Evolutionary conservation across 2,113 vertebrate genomes (phyloP), one percentile per base, ranked within the genome.

Genomic region (Quiscalus mexicanus): DNA sequence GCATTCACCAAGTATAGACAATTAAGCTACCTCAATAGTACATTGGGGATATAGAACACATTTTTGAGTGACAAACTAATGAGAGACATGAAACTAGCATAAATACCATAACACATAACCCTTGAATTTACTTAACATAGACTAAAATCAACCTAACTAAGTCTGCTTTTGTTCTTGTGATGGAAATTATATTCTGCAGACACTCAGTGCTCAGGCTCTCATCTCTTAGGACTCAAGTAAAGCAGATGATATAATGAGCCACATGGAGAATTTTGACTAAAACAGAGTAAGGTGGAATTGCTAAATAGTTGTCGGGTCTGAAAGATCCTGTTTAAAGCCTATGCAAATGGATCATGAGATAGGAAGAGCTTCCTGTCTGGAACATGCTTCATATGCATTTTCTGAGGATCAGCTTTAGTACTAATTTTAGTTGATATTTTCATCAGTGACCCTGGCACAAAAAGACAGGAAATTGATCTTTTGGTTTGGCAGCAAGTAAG

Each of bases 361-460:
- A 65, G 35, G 21, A 75, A 75, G 47, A 55, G 11, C 22, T 81
- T 77, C 59, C 41, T 70, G 5, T 62, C 47, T 84, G 30, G 23
- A 67, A 15, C 6, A 75, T 3, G 21, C 3, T 81, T 78, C 18
- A 41, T 49, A 45, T 13, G 20, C 19, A 25, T 68, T 82, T 84
- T 60, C 74, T 0, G 2, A 82, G 30, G 30, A 50, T 67, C 39
- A 75, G 21, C 17, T 14, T 64, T n/a, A 20, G 28, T 65, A 63
- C 39, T 84, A 78, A 93, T 79, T 91, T 91, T 89, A 63, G 19
- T 84, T 85, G 53, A 42, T 87, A 75, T 68, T 93, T 95, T 91
- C 56, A 76, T 82, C 49, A 56, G 39, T 93, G 84, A 73, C 65
- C 47, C 21, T 89, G 78, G 52, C 39, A 60, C 24, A 82, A 94